Evolutionary conservation across 1,140 invertebrate species (phyloP), one percentile per base, ranked within the genome.

Genomic region (Eueides isabella): DNA sequence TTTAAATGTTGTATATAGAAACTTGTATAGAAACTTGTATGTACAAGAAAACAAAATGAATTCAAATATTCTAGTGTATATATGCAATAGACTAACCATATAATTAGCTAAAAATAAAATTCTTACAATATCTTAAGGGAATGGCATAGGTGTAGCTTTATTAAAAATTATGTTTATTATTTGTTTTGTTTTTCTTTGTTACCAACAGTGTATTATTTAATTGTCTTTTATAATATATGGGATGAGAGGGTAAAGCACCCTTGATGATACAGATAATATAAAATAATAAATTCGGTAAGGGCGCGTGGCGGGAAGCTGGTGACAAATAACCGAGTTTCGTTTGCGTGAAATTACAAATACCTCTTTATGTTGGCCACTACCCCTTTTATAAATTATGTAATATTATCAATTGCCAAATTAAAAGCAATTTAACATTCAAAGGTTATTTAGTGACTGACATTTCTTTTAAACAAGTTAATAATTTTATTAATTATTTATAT

Each of bases 341-440:
- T 75, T 75, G 86, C 89, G 89, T 92, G 85, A 92, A 91, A 92
- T 92, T 89, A 90, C 85, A 86, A 92, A 91, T 91, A 90, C 87
- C 84, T 89, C 86, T 88, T 89, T 85, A 87, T 89, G 67, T 80
- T 73, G 79, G 70, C 77, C 77, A 80, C 83, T 80, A 86, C 80
- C 89, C 89, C 84, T 88, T 87, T 66, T 19, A 82, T 86, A 74
- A n/a, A 89, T 91, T 91, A 92, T 92, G 89, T 88, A 91, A 91
- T 90, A 76, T 85, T 80, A 76, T 82, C 88, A 85, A 85, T 85
- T 85, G 78, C 74, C 26, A 26, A 55, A 55, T 55, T 67, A 72
- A 83, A 72, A 73, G 61, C 31, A 26, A 62, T 41, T 61, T 41
- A 63, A 67, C 64, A 64, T 31, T 1, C 16, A 63, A n/a, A n/a